Evolutionary conservation across 2,888 invertebrate species (phyloP).

Genomic region (Trichacis sp.): DNA sequence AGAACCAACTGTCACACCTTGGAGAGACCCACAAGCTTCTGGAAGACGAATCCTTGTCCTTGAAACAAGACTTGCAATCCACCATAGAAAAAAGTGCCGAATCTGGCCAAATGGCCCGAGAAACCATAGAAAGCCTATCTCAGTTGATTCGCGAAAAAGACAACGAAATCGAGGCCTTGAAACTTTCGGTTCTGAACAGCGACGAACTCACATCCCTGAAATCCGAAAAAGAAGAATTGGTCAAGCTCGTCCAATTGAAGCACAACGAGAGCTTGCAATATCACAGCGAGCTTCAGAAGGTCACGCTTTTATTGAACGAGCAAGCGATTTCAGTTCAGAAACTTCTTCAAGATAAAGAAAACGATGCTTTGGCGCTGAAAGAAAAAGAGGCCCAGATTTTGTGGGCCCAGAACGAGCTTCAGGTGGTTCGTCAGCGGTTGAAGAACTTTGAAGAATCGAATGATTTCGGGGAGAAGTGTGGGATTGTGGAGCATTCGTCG

Average conservation of each 20-base stretch:
- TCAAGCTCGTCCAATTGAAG: constrained; percentile 81
- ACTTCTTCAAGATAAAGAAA: constrained; percentile 70
- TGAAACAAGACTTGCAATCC: constrained; percentile 29
- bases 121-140: constrained; percentile 64
- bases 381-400: constrained; percentile 59
- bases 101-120: constrained; percentile 55
- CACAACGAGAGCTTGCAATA: constrained; percentile 88
- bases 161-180: constrained; percentile 62
- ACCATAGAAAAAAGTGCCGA: constrained; percentile 59
- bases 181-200: constrained; percentile 31
- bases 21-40: not conserved
- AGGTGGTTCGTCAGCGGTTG: constrained; percentile 58
- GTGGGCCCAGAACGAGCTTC: constrained; percentile 60
- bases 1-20: too few relatives aligned
- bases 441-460: constrained; percentile 59
- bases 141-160: constrained; percentile 66
- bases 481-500: constrained; percentile 73
- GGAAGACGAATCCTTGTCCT: not conserved
- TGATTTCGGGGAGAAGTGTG: constrained; percentile 62
- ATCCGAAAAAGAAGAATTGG: constrained; percentile 78
- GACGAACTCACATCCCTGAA: constrained; percentile 58
- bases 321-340: constrained; percentile 61
- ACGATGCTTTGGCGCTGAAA: constrained; percentile 43
- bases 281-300: constrained; percentile 85
- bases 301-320: constrained; percentile 72